Base-by-base conservation (phyloP, 2,888 invertebrate species). In the Drosophila robusta region DNA sequence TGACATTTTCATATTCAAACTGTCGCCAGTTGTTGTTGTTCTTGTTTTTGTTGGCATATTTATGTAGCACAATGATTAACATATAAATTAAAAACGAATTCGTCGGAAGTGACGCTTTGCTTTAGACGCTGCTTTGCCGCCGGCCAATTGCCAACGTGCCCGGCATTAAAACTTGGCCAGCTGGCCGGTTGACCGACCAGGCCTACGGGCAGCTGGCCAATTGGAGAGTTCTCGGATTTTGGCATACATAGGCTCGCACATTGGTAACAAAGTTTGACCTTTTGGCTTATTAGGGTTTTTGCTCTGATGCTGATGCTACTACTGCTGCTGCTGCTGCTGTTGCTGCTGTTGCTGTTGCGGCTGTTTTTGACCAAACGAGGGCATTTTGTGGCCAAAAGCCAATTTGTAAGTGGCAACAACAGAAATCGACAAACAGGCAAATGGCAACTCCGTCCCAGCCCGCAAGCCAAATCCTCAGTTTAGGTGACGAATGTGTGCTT, bases 1-100 rank as follows among this genome's bases (percentile, higher is more conserved):
- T 61, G 55, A 8, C 55, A 56, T 61, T 75, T 74, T 70, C 61
- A 74, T 61, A 71, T 55, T 66, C 65, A 51, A 62, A 46, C 14
- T 60, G 57, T 38, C 14, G 47, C 49, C 46, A 34, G 22, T 41
- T 66, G 36, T 52, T 42, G 11, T 36, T 56, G 41, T 24, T 32
- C 11, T 41, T 12, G 41, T 22, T 42, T 18, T 44, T 44, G 47
- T 9, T 47, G 58, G 60, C 62, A 60, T 66, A 66, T 75, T 71
- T 75, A 64, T 77, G 63, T 64, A 52, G 56, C 64, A 36, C 58
- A 50, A 68, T 72, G 79, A 81, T 80, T 80, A 80, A 81, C 82
- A 80, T 80, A 78, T 81, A 80, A 81, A 80, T 80, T 82, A 81
- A 80, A 80, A 81, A 66, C 67, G 71, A 78, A 75, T 80, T 75